These are phyloP conservation scores for Sarcophilus harrisii DNA, from an alignment of 2,797 vertebrate genomes.

Conservation along the genomic window DNA sequence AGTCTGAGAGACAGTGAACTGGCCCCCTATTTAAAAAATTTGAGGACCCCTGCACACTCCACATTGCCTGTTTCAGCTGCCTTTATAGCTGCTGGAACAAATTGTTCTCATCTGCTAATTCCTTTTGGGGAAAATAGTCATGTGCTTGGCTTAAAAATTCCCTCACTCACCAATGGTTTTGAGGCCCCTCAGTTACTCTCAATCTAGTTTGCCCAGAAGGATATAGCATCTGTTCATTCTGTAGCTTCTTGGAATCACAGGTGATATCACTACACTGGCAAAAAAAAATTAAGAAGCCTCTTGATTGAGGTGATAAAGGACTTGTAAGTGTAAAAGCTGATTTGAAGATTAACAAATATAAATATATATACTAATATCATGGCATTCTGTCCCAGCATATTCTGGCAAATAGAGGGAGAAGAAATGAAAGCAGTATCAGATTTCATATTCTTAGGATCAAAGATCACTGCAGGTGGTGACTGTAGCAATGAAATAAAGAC, in stretches of 20 bases:
- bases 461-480: not conserved
- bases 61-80: not conserved
- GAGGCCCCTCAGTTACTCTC: not conserved
- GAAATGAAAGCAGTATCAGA: not conserved
- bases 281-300: not conserved
- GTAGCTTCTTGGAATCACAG: not conserved
- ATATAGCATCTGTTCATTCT: not conserved
- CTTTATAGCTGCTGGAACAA: not conserved
- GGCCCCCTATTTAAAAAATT: no score
- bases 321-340: not conserved
- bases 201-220: not conserved
- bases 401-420: not conserved
- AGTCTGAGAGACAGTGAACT: no score
- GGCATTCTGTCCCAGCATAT: not conserved
- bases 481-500: not conserved
- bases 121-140: not conserved
- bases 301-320: not conserved
- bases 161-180: not conserved
- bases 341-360: not conserved
- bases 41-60: not conserved
- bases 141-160: not conserved
- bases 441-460: not conserved
- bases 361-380: not conserved
- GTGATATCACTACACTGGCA: not conserved
- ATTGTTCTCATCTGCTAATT: not conserved